Evolutionary conservation across 2,113 vertebrate genomes (phyloP).

Genomic region (Otolemur garnettii): DNA sequence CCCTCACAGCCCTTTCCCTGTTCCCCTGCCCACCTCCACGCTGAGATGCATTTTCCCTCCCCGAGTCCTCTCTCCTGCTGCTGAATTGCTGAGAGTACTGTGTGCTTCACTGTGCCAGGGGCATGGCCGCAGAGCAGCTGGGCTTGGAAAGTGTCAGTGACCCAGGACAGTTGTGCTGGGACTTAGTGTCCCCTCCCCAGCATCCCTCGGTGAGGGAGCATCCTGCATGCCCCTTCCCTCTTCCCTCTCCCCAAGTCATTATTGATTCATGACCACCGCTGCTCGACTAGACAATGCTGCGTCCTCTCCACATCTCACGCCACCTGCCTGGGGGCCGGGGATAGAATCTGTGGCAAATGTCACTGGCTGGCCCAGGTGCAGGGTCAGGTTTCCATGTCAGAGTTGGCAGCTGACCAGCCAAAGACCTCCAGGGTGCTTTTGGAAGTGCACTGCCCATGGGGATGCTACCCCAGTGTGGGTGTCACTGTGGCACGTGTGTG

Average conservation of each 20-base stretch:
- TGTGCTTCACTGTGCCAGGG: conserved; percentile 76
- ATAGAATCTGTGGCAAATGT: neutral
- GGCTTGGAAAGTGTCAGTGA: conserved; percentile 67
- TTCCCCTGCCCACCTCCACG: neutral
- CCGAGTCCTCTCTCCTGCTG: conserved; percentile 73
- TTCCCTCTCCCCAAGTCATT: neutral
- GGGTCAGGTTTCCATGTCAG: neutral
- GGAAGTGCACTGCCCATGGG: too few species aligned
- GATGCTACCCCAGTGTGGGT: neutral
- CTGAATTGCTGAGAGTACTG: conserved; percentile 83
- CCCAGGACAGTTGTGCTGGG: conserved; percentile 47
- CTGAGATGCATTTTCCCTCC: conserved; percentile 64
- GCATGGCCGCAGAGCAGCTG: conserved; percentile 55
- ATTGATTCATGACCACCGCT: conserved; percentile 27
- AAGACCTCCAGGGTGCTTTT: neutral
- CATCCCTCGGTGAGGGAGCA: neutral
- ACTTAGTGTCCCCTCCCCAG: conserved; percentile 2
- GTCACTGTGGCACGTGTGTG: neutral
- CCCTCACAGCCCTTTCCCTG: neutral
- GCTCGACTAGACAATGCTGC: rapidly evolving
- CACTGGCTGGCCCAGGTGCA: neutral
- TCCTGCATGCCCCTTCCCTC: conserved; percentile 31
- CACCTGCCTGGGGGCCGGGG: neutral
- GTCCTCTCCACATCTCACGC: rapidly evolving
- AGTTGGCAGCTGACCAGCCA: neutral